Base-by-base conservation (phyloP, 1,140 invertebrate species). In the Cotesia typhae region DNA sequence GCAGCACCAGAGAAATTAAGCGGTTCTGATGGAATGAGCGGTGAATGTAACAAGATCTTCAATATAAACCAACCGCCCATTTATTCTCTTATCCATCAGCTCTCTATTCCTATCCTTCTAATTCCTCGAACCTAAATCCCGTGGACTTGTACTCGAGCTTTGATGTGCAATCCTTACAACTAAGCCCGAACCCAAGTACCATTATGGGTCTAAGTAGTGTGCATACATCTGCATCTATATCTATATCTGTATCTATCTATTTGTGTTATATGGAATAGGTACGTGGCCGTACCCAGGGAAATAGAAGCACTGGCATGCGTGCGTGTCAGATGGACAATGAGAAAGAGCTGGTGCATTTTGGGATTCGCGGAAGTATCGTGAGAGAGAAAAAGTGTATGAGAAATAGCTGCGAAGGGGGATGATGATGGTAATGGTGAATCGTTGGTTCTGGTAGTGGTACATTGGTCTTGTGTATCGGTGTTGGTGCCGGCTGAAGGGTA, bases 301-400 rank as follows among this genome's bases (percentile, higher is more conserved):
- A 59, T 59, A 17, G 57, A 59, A 59, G 57, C 60, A 77, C 73
- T 81, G 72, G 77, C 79, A 74, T 81, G 79, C 79, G 78, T 81
- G 80, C 80, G 77, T 81, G 80, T 82, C 78, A 80, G 79, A 77
- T 78, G 66, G 79, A 80, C 80, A 75, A 81, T 81, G 80, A 79
- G 77, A 82, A 81, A 81, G 80, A 79, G 80, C 77, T 80, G 76
- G 75, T 78, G 79, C 74, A 80, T 79, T 77, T 66, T 52, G 36
- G 61, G 37, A 65, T 73, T 60, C 47, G 38, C 57, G 53, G 36
- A 38, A 41, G 14, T 38, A 61, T 28, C 17, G 51, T 55, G 57
- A 20, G 36, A 63, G 59, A 55, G 37, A 63, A 55, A 71, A 38
- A 55, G 7, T 17, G 17, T 59, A 59, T 59, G 57, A 59, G 57